Evolutionary conservation across 2,113 vertebrate genomes (phyloP).

Genomic region (Ciconia stormi): DNA sequence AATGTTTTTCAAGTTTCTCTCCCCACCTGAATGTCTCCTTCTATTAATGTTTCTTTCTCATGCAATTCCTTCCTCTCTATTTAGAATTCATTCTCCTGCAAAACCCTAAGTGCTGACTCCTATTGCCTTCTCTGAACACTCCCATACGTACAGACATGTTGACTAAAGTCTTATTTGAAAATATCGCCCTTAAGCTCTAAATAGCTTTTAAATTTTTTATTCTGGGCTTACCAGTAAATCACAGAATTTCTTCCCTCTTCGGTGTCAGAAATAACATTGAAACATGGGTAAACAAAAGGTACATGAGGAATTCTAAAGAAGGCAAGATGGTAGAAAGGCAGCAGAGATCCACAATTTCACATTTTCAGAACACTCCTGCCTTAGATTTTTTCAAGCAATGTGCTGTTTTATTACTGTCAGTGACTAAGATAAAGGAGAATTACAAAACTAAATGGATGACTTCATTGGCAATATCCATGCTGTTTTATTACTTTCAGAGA

Average conservation of each 20-base stretch:
- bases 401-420: neutral
- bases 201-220: neutral
- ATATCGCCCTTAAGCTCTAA: neutral
- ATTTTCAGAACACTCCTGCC: neutral
- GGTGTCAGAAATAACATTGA: neutral
- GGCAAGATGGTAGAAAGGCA: neutral
- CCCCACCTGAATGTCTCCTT: neutral
- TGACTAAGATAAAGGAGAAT: neutral
- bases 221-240: neutral
- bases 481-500: neutral
- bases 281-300: neutral
- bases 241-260: neutral
- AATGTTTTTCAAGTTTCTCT: neutral
- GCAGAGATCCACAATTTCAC: neutral
- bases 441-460: neutral
- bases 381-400: neutral
- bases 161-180: neutral
- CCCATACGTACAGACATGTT: neutral
- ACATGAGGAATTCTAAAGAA: neutral
- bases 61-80: neutral
- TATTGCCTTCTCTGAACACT: neutral
- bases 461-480: neutral
- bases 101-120: neutral
- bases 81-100: neutral
- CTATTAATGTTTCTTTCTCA: neutral